These are phyloP conservation scores for Oryctolagus cuniculus DNA, from an alignment of 2,113 vertebrate species.

Conservation along the genomic window mOryCun1.1 NC_091445.1:81084001-81084500, in stretches of 20 bases:
- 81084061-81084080: too few relatives aligned
- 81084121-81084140: too few relatives aligned
- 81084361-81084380: constrained; percentile 41
- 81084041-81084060: too few relatives aligned
- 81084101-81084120: too few relatives aligned
- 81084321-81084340: constrained; percentile 66
- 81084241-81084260: constrained; percentile 42
- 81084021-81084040: too few relatives aligned
- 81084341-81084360: constrained; percentile 52
- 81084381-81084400: constrained; percentile 27
- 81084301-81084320: constrained; percentile 17
- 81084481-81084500: constrained; percentile 10
- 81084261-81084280: constrained; percentile 28
- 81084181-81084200: not conserved
- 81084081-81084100: too few relatives aligned
- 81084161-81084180: not conserved
- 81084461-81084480: constrained; percentile 23
- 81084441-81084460: not conserved
- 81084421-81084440: constrained; percentile 5
- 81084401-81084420: constrained; percentile 26
- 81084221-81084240: constrained; percentile 24
- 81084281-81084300: not conserved
- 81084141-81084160: not conserved
- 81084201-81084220: not conserved
- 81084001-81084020: too few relatives aligned